Evolutionary conservation across 2,888 invertebrate species (phyloP).

Genomic region (Subacronicta megacephala): DNA sequence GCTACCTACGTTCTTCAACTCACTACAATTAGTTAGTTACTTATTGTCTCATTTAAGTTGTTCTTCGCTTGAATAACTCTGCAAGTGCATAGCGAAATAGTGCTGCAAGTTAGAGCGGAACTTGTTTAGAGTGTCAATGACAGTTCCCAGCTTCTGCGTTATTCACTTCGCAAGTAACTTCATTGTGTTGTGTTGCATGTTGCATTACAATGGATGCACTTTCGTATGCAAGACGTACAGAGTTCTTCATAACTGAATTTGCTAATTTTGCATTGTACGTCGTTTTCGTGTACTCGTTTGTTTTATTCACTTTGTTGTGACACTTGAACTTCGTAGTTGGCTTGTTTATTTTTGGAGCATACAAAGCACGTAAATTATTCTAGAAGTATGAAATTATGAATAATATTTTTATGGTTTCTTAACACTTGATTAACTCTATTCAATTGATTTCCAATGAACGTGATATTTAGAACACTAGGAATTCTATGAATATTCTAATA

Average conservation of each 20-base stretch:
- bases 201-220: conserved; percentile 66
- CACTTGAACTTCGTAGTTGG: conserved; percentile 24
- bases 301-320: conserved; percentile 28
- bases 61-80: conserved; percentile 63
- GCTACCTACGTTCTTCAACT: conserved; percentile 59
- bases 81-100: conserved; percentile 59
- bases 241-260: conserved; percentile 53
- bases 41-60: conserved; percentile 72
- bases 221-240: conserved; percentile 54
- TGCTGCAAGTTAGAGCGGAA: conserved; percentile 68
- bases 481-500: conserved; percentile 50
- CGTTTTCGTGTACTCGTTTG: conserved; percentile 34
- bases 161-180: conserved; percentile 67
- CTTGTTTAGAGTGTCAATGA: conserved; percentile 76
- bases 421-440: conserved; percentile 13
- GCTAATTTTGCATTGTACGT: conserved; percentile 44
- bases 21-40: conserved; percentile 68
- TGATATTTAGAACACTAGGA: conserved; percentile 42
- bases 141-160: conserved; percentile 65
- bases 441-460: conserved; percentile 31
- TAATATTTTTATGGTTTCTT: conserved; percentile 14
- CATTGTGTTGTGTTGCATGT: conserved; percentile 64
- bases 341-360: conserved; percentile 11
- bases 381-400: background rate
- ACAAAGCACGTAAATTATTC: background rate